Evolutionary conservation across 2,113 vertebrate genomes (phyloP), one percentile per base, ranked within the genome.

Genomic region (Pseudolaguvia tuberculata): DNA sequence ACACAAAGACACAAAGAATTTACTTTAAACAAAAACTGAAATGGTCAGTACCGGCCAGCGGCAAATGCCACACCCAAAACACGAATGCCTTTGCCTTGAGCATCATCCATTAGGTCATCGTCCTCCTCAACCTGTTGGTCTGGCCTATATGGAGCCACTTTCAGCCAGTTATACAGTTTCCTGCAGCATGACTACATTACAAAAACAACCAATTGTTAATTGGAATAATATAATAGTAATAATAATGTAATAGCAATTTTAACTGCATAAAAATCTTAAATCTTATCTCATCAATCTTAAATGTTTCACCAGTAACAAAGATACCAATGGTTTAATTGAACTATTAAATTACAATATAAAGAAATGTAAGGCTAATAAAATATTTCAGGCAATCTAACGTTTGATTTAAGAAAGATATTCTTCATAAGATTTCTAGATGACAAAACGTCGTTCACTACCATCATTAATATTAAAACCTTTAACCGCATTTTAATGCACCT

Each of bases 41-140:
- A 4, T 67, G 67, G 52, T 29, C 31, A 17, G 23, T 69, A 98
- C 96, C 96, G 95, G 88, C 95, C 94, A 10, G 94, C 92, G n/a
- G 96, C 94, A 83, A 94, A 98, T 0, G 94, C 97, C 66, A 99
- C 93, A 79, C 97, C 97, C 4, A 99, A 82, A 57, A 98, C 97
- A 0, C 96, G 88, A 76, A 99, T 95, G 66, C 97, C 97, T 77
- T 99, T 99, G 51, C 95, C 93, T 85, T 96, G 96, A 79, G 88
- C 93, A 75, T 98, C 96, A 79, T 98, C 96, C 96, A 98, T 97
- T 55, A 99, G 93, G 82, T 99, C 97, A 12, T 99, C 97, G 0
- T 99, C 97, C 83, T 98, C 97, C 74, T 99, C 96, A 15, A 95
- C 93, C 76, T 98, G 96, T 72, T 97, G 96, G 85, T 99, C 97